These are phyloP conservation scores for Pollachius pollachius DNA, from an alignment of 2,113 vertebrate species.

Conservation along the genomic window DNA sequence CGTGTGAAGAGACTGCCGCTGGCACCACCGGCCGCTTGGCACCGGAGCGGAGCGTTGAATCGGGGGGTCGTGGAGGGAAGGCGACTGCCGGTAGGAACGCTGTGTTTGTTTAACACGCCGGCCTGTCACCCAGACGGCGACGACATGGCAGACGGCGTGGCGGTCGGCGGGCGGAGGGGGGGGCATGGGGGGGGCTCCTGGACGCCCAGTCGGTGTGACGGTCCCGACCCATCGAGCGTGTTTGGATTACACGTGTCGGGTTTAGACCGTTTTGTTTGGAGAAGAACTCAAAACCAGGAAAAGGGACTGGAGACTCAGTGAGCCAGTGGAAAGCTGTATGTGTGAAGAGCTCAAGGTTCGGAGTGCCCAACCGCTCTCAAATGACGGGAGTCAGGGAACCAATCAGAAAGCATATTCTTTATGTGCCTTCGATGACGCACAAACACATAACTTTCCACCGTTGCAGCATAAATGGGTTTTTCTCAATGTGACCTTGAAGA, in stretches of 20 bases:
- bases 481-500: constrained; percentile 24
- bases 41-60: constrained; percentile 30
- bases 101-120: constrained; percentile 26
- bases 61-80: background rate
- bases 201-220: no score
- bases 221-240: background rate
- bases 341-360: background rate
- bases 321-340: background rate
- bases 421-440: constrained; percentile 18
- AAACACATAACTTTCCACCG: constrained; percentile 51
- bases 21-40: constrained; percentile 26
- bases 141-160: background rate
- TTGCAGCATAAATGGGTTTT: constrained; percentile 50
- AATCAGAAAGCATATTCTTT: constrained; percentile 22
- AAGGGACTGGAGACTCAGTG: background rate
- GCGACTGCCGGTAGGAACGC: background rate
- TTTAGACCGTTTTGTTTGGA: background rate
- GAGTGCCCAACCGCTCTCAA: constrained; percentile 19
- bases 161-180: no score
- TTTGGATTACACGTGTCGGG: background rate
- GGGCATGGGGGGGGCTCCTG: no score
- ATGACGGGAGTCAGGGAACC: constrained; percentile 23
- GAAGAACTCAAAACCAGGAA: background rate
- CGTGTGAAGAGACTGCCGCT: constrained; percentile 18
- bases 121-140: constrained; percentile 24